phyloP scores from a whole-genome alignment of 2,888 invertebrate species.

The Neoascia interrupta region DNA sequence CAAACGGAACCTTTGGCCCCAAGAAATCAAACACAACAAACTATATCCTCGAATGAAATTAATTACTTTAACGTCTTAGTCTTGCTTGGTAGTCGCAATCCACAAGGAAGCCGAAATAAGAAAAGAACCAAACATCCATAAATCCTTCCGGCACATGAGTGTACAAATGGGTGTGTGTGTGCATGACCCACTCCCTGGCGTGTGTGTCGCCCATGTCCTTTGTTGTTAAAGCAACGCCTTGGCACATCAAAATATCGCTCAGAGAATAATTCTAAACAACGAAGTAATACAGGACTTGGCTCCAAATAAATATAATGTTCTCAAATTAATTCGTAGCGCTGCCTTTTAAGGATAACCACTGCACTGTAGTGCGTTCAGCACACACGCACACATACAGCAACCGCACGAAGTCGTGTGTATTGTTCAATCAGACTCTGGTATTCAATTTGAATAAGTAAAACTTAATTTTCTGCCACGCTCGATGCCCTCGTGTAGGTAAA shows the following conservation, averaged over 20 bases:
- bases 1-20: slow-evolving; percentile 18
- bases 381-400: neutral
- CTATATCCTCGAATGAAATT: slow-evolving; percentile 41
- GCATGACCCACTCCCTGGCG: neutral
- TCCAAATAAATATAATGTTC: slow-evolving; percentile 50
- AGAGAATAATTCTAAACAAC: too few relatives aligned
- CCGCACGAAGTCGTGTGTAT: neutral
- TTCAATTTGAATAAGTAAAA: slow-evolving; percentile 55
- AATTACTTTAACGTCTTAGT: slow-evolving; percentile 50
- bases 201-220: slow-evolving; percentile 19
- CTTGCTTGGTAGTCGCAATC: slow-evolving; percentile 7
- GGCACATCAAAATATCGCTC: slow-evolving; percentile 45
- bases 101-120: neutral
- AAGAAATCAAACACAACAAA: slow-evolving; percentile 43
- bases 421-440: slow-evolving; percentile 28
- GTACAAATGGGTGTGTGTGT: neutral
- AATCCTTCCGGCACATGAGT: slow-evolving; percentile 31
- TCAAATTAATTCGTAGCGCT: slow-evolving; percentile 52
- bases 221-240: slow-evolving; percentile 39
- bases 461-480: slow-evolving; percentile 46
- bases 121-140: slow-evolving; percentile 27
- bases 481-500: slow-evolving; percentile 36
- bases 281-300: slow-evolving; percentile 8
- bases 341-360: slow-evolving; percentile 51
- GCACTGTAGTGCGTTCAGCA: too few relatives aligned